A percentile compares a stretch with the other conserved stretches of the same genome.
Evolutionary conservation across 2,797 vertebrate genomes (phyloP).

Genomic region (Lepus townsendii): DNA sequence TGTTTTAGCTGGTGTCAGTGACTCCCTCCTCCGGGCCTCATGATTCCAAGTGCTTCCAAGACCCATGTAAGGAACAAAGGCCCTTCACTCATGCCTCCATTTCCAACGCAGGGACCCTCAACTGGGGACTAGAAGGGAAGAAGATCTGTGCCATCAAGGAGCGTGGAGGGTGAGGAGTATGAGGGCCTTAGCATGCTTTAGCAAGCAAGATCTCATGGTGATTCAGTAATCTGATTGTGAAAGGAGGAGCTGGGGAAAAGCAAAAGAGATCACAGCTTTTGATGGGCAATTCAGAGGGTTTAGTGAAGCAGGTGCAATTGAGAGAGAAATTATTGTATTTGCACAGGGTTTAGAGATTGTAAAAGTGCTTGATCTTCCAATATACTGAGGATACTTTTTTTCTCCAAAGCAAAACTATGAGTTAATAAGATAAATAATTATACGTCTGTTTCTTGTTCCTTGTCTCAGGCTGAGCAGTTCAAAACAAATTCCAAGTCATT

Average conservation of each 20-base stretch:
- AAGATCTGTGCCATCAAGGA: neutral
- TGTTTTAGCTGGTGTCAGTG: slow-evolving; percentile 61
- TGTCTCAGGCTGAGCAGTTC: neutral
- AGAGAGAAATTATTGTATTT: neutral
- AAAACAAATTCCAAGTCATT: neutral
- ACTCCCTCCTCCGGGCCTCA: slow-evolving; percentile 5
- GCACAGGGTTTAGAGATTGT: neutral
- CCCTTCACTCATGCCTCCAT: neutral
- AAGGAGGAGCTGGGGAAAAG: neutral
- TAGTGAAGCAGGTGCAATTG: neutral
- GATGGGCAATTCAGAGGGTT: neutral
- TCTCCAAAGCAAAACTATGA: neutral
- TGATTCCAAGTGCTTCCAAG: slow-evolving; percentile 40
- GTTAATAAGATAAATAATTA: neutral
- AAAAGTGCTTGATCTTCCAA: neutral
- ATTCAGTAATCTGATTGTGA: neutral
- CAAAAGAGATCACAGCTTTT: neutral
- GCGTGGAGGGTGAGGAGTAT: neutral
- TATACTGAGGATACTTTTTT: neutral
- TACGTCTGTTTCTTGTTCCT: neutral
- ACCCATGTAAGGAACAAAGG: slow-evolving; percentile 27
- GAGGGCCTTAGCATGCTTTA: neutral
- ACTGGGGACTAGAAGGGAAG: neutral
- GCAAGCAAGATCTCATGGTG: neutral
- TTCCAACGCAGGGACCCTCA: neutral